phyloP scores from a whole-genome alignment of 2,888 invertebrate genomes.

The Periphyllus acericola region DNA sequence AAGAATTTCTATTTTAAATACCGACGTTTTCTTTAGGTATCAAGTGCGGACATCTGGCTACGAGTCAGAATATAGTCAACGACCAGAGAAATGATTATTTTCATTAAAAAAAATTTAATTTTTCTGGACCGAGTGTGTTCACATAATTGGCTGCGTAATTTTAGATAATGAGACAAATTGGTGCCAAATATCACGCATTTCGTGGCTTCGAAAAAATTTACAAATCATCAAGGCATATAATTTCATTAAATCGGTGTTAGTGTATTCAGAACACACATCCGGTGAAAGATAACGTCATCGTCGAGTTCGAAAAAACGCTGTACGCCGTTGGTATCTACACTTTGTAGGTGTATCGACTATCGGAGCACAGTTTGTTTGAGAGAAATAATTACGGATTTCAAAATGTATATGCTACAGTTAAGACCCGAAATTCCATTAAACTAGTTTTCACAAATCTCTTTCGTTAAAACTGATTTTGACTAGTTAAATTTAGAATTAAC shows the following conservation, averaged over 20 bases:
- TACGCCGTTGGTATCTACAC: background rate
- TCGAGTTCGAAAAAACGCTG: background rate
- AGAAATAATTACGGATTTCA: no score
- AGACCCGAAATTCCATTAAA: no score
- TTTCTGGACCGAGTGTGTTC: background rate
- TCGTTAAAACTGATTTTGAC: no score
- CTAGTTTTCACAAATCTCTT: no score
- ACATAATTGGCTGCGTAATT: conserved; percentile 14
- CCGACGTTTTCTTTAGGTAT: background rate
- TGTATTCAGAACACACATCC: background rate
- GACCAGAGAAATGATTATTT: conserved; percentile 12
- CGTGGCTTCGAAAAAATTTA: conserved; percentile 17
- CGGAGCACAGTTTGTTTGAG: no score
- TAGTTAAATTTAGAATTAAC: no score
- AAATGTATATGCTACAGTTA: no score
- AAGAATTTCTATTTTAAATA: conserved; percentile 30
- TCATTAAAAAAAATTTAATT: conserved; percentile 25
- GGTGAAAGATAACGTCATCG: background rate
- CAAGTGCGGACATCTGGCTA: background rate
- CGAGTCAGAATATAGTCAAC: conserved; percentile 35
- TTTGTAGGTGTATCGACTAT: background rate
- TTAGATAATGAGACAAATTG: conserved; percentile 31
- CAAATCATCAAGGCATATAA: background rate
- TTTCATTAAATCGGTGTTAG: conserved; percentile 9
- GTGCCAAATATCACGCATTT: conserved; percentile 47